Evolutionary conservation across 2,113 vertebrate genomes (phyloP).

Genomic region (Sigmodon hispidus): DNA sequence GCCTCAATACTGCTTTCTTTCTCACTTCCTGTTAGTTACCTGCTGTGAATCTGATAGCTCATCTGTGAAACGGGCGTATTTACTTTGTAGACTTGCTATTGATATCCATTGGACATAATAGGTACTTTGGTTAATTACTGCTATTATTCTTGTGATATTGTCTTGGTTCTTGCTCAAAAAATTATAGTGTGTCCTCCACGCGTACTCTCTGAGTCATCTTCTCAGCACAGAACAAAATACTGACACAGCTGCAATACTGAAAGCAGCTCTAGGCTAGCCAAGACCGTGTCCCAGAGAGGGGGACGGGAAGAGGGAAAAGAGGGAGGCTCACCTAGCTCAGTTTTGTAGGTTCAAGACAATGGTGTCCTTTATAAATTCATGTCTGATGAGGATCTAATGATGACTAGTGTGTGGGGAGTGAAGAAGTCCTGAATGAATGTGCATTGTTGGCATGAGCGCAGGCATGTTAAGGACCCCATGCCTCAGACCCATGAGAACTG

Average conservation of each 20-base stretch:
- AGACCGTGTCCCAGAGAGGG: background rate
- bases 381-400: background rate
- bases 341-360: background rate
- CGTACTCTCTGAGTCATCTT: background rate
- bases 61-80: background rate
- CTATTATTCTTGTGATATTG: conserved; percentile 40
- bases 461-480: background rate
- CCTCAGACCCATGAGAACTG: background rate
- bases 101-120: background rate
- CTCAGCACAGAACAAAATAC: background rate
- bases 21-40: background rate
- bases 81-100: background rate
- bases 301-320: background rate
- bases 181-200: background rate
- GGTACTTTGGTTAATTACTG: conserved; percentile 44
- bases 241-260: background rate
- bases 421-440: background rate
- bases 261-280: background rate
- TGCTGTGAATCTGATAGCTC: background rate
- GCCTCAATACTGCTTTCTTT: conserved; percentile 1
- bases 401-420: background rate
- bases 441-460: background rate
- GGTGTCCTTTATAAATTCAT: background rate
- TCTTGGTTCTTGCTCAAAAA: conserved; percentile 44
- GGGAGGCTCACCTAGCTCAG: background rate